Base-by-base conservation (phyloP, 2,888 invertebrate genomes). In the Polyommatus icarus region DNA sequence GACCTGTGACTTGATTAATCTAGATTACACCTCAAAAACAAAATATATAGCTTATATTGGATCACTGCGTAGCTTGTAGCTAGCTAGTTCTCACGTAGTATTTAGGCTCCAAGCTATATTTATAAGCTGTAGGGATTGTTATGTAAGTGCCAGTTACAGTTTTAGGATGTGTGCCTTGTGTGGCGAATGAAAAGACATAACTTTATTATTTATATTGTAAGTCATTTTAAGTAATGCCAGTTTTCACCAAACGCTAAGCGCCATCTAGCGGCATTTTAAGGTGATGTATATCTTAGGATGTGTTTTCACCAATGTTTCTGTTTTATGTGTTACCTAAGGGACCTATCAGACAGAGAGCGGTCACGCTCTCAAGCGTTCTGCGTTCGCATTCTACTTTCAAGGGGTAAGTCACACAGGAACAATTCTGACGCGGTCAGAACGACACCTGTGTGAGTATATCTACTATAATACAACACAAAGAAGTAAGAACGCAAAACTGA, bases 11-110 rank as follows among this genome's bases (percentile, higher is more conserved):
- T 71, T 36, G 18, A 12, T 71, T 4, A 40, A n/a, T 36, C 40
- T 72, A 61, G 24, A 24, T 61, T 4, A 61, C 61, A 61, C 10
- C 61, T 61, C 24, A 24, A 61, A 61, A 61, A 12, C 61, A 0
- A 24, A n/a, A n/a, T n/a, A 8, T 20, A 61, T 61, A 61, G 61
- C 61, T 61, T 61, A 61, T 24, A 61, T 59, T 59, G 59, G 59
- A 59, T 61, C 61, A 61, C 61, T 61, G 61, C 61, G 24, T 61
- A 61, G 61, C 61, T 24, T 61, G 61, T 20, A 24, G 24, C 59
- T 61, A 61, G 61, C 61, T 61, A 61, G 61, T 61, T 20, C 4
- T 61, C 61, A 61, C 61, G 8, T 61, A 61, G 20, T n/a, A 1
- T 0, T 59, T 61, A 61, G 61, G 61, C 24, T 61, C 10, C 61